Conservation (phyloP, 2,888 invertebrate species). For the Hololepta plana region DNA sequence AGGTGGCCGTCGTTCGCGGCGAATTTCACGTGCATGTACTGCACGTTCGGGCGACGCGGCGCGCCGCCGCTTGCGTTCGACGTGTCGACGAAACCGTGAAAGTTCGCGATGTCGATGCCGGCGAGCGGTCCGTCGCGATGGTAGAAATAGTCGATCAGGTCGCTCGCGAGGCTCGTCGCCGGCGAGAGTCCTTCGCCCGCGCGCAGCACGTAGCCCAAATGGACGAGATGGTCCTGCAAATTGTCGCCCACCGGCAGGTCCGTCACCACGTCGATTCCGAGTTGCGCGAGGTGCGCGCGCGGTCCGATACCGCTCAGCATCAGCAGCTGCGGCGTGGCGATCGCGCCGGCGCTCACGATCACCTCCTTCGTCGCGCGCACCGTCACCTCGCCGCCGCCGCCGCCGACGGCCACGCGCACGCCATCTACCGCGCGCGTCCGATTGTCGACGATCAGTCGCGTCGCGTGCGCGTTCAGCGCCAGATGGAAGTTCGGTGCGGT, state of each 20-base stretch:
- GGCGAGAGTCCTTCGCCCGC: constrained; percentile 20
- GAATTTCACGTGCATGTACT: constrained; percentile 29
- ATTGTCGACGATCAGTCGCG: constrained; percentile 32
- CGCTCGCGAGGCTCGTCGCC: constrained; percentile 8
- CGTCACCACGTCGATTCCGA: constrained; percentile 37
- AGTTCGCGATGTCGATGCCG: constrained; percentile 25
- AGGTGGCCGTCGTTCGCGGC: constrained; percentile 17
- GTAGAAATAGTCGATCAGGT: constrained; percentile 28
- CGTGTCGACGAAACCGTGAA: constrained; percentile 28
- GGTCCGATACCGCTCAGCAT: constrained; percentile 73
- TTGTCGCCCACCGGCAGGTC: constrained; percentile 49
- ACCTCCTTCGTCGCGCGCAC: constrained; percentile 58
- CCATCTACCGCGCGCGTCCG: constrained; percentile 23
- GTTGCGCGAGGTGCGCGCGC: constrained; percentile 34
- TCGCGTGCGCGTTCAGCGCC: constrained; percentile 31
- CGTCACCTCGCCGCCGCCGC: constrained; percentile 35
- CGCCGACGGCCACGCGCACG: constrained; percentile 20
- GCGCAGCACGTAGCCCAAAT: constrained; percentile 28
- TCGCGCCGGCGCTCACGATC: constrained; percentile 69
- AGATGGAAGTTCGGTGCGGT: constrained; percentile 37
- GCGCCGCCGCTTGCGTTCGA: no score
- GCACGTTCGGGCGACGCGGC: constrained; percentile 36
- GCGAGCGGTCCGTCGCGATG: constrained; percentile 29
- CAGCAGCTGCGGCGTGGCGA: constrained; percentile 76
- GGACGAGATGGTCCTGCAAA: constrained; percentile 42